phyloP scores from a whole-genome alignment of 2,113 vertebrate species.

The Lethenteron reissneri region DNA sequence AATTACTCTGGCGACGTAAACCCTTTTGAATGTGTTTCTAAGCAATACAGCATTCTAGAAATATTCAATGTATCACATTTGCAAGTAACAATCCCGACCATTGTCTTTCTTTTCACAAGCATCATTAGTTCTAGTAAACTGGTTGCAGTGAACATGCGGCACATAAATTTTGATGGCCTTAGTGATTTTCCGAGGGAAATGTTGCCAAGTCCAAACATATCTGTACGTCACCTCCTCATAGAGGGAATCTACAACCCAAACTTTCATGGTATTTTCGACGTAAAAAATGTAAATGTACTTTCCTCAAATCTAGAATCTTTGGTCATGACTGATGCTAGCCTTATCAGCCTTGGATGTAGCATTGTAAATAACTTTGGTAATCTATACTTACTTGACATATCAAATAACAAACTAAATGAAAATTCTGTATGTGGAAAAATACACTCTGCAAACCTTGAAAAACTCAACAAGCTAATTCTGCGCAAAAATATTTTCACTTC shows the following conservation, averaged over 20 bases:
- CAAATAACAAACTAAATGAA: slow-evolving; percentile 19
- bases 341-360: slow-evolving; percentile 31
- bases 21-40: no score
- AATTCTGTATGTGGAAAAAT: slow-evolving; percentile 13
- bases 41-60: no score
- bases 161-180: slow-evolving; percentile 14
- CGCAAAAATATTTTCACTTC: slow-evolving; percentile 28
- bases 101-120: no score
- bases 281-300: slow-evolving; percentile 22
- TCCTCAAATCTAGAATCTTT: slow-evolving; percentile 30
- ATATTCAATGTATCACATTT: no score
- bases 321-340: slow-evolving; percentile 10
- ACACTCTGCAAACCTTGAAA: slow-evolving; percentile 19
- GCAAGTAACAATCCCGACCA: no score
- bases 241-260: background rate
- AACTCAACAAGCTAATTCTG: slow-evolving; percentile 22
- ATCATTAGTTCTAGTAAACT: no score
- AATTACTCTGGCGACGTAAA: no score
- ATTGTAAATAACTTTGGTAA: slow-evolving; percentile 27
- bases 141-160: no score
- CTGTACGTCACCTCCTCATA: slow-evolving; percentile 15
- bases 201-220: slow-evolving; percentile 11
- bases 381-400: no score
- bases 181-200: no score
- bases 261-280: slow-evolving; percentile 13